Base-by-base conservation (phyloP, 2,888 invertebrate genomes). In the Meganola albula region DNA sequence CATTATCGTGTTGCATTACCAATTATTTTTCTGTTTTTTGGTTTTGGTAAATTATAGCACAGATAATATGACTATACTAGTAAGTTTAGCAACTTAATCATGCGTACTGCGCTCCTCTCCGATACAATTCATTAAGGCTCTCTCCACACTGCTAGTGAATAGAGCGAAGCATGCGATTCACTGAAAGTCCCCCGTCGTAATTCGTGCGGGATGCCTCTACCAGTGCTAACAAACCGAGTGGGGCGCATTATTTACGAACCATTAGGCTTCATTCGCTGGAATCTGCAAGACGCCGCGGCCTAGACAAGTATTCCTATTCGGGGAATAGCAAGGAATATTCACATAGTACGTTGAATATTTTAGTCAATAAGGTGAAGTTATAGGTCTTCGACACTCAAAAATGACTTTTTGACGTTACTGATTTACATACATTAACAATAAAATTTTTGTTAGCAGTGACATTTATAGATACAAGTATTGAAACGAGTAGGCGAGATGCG, bases 221-320 rank as follows among this genome's bases (percentile, higher is more conserved):
- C n/a, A n/a, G n/a, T 63, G 72, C 66, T 73, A 69, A 71, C 70
- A 69, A 72, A 70, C 57, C 65, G 67, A 72, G 73, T 71, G 72
- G 66, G 64, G 66, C 55, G 67, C 72, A 71, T 79, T 80, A 79
- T 75, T 72, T 78, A 76, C 78, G 74, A 69, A 44, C 74, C 78
- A 80, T 79, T 79, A 79, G 75, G 65, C 68, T 62, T 65, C 69
- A 63, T 73, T 74, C 77, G 70, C 52, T 46, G 54, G 57, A 58
- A 65, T 65, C 66, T 59, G 54, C 52, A 49, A 55, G 56, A 53
- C 50, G 45, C 54, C 27, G 38, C 40, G 47, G 44, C 51, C 44
- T 44, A 44, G 47, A 50, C 43, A 45, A 46, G 36, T 46, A 49
- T 46, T 44, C 26, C 34, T 12, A 34, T 32, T 31, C 30, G 27